A percentile compares a stretch with the other conserved stretches of the same genome.
These are phyloP conservation scores for Leptopilina boulardi DNA, from an alignment of 1,140 invertebrate genomes.

Conservation along the genomic window DNA sequence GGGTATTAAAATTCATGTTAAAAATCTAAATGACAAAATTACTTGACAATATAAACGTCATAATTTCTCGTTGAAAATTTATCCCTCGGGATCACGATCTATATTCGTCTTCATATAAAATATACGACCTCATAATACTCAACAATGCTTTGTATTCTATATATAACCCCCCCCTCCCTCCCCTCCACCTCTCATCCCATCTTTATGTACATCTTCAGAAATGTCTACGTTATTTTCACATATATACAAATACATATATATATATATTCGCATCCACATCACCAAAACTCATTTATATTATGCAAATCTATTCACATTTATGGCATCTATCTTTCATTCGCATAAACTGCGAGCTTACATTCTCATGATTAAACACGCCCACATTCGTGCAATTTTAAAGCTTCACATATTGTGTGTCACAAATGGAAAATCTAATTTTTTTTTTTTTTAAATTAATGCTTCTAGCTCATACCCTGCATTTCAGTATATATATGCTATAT, in stretches of 20 bases:
- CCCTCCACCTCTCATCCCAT: not conserved
- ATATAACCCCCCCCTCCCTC: too few relatives aligned
- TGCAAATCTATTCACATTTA: slow-evolving; percentile 29
- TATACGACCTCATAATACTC: slow-evolving; percentile 24
- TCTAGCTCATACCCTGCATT: not conserved
- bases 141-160: slow-evolving; percentile 10
- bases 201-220: slow-evolving; percentile 7
- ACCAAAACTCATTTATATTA: slow-evolving; percentile 19
- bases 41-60: slow-evolving; percentile 1
- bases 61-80: slow-evolving; percentile 6
- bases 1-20: too few relatives aligned
- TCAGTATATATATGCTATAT: too few relatives aligned
- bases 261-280: not conserved
- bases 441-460: slow-evolving; percentile 3
- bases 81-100: not conserved
- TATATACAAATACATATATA: slow-evolving; percentile 15
- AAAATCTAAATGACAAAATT: not conserved
- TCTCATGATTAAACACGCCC: slow-evolving; percentile 19
- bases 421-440: slow-evolving; percentile 10
- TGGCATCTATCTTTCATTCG: slow-evolving; percentile 21
- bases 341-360: slow-evolving; percentile 23
- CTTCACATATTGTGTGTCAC: not conserved
- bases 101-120: slow-evolving; percentile 14
- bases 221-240: slow-evolving; percentile 7
- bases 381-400: not conserved